phyloP scores from a whole-genome alignment of 2,113 vertebrate species.

The Murina feae region DNA sequence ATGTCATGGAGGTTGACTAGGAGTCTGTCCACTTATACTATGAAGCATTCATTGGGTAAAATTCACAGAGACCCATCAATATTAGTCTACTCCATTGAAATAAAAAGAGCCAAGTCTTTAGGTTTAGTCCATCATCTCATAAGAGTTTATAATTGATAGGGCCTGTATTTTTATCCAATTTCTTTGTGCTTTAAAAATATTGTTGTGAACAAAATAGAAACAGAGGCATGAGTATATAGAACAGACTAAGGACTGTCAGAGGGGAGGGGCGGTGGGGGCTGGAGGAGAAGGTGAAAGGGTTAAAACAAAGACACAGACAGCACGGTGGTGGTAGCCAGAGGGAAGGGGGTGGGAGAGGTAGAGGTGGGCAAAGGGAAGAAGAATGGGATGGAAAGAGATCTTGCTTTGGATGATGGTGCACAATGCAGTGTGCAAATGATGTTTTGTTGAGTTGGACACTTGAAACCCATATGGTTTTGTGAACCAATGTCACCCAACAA shows the following conservation, averaged over 20 bases:
- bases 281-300: neutral
- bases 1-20: neutral
- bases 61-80: neutral
- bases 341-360: neutral
- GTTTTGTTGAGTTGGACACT: neutral
- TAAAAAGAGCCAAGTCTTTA: neutral
- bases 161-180: neutral
- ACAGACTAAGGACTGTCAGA: neutral
- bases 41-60: neutral
- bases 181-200: neutral
- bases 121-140: neutral
- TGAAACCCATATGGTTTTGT: neutral
- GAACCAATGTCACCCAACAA: neutral
- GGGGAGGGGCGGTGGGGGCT: neutral
- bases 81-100: neutral
- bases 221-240: neutral
- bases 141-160: neutral
- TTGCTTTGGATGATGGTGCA: neutral
- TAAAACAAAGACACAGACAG: neutral
- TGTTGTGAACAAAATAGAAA: neutral
- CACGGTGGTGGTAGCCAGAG: neutral
- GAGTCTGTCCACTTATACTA: neutral
- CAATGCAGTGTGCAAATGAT: neutral
- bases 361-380: neutral
- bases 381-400: neutral